phyloP scores from a whole-genome alignment of 2,888 invertebrate genomes.

The Nebria salina region DNA sequence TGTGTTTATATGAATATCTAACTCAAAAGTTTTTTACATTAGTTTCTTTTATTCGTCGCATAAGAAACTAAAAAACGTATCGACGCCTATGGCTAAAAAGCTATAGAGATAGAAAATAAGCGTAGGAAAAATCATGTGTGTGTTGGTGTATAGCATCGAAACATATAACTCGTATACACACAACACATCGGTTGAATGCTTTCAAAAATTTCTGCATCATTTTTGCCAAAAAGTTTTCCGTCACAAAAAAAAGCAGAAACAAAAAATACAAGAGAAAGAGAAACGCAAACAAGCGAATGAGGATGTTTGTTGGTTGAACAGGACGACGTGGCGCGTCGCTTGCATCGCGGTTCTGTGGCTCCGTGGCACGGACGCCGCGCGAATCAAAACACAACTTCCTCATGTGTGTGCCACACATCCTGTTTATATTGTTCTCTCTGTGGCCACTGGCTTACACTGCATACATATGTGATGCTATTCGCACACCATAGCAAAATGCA shows the following conservation, averaged over 20 bases:
- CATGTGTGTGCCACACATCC: conserved; percentile 26
- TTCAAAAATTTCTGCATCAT: conserved; percentile 36
- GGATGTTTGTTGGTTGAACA: conserved; percentile 14
- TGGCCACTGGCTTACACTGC: conserved; percentile 6
- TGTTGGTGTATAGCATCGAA: conserved; percentile 13
- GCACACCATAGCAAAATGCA: conserved; percentile 19
- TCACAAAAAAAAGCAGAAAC: neutral
- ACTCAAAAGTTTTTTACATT: neutral
- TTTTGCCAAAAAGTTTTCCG: conserved; percentile 42
- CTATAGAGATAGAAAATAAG: neutral
- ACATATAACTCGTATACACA: conserved; percentile 32
- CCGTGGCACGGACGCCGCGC: conserved; percentile 35
- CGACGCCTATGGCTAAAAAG: neutral
- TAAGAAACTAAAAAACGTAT: neutral
- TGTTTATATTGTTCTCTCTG: conserved; percentile 39
- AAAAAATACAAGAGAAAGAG: conserved; percentile 20
- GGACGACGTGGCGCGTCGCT: conserved; percentile 39
- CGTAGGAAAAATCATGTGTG: neutral
- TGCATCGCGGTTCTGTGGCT: conserved; percentile 46
- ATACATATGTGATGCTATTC: conserved; percentile 24
- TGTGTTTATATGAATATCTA: too few relatives aligned
- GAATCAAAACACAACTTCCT: conserved; percentile 48
- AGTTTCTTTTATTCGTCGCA: neutral
- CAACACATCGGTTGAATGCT: conserved; percentile 40
- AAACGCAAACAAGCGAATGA: neutral